Evolutionary conservation across 2,888 invertebrate species (phyloP), one percentile per base, ranked within the genome.

Genomic region (Archips xylosteana): DNA sequence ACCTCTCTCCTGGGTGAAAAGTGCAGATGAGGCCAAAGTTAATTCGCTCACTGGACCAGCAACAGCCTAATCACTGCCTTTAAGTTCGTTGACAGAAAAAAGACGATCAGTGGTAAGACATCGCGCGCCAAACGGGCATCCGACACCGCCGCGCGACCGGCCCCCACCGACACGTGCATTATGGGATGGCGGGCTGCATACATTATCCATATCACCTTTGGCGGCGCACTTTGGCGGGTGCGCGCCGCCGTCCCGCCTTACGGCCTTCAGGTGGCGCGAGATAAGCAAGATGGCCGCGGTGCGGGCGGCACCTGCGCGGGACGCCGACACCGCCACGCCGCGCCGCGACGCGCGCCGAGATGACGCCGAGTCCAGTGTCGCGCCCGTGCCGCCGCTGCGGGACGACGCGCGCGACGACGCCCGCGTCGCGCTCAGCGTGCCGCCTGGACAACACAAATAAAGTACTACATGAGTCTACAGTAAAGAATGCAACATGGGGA

Each of bases 281-380:
- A 97, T 97, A 95, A 98, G 97, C 97, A 98, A 97, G 97, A 98
- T 97, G 97, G 97, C 97, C 95, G 97, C 97, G 95, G 97, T 96
- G 94, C 97, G 97, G 95, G 97, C 97, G 96, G 97, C 97, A 97
- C 97, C 97, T 97, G 97, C 97, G 95, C 97, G 96, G 90, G 97
- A 97, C 86, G 97, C 96, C 87, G 97, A 96, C 87, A 97, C 96
- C 83, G 96, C 91, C 86, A 96, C 96, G 89, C 96, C 97, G 84
- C 96, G 96, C 83, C 95, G 95, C 79, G 87, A 86, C 83, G 81
- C 87, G 89, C 86, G 93, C 91, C 84, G 95, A 94, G 88, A 96
- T 95, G 91, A 95, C 95, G 72, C 94, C 90, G 82, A 95, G 89
- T 77, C 95, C 91, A 82, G 93, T 89, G 85, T 81, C 12, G 64